phyloP scores from a whole-genome alignment of 2,888 invertebrate genomes.

The Drosophila leonis region DNA sequence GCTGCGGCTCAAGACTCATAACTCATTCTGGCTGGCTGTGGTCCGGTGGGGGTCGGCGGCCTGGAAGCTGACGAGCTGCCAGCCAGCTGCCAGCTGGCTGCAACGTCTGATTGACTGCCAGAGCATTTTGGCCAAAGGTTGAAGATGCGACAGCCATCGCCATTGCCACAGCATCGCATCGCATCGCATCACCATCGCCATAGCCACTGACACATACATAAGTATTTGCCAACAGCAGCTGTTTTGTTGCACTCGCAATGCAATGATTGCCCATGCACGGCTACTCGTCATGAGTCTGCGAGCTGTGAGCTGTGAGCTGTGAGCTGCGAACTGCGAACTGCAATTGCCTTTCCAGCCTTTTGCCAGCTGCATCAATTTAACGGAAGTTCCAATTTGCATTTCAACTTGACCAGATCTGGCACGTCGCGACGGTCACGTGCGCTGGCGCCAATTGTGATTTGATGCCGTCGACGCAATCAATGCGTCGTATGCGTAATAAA shows the following conservation, averaged over 20 bases:
- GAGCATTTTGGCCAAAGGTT: slow-evolving; percentile 17
- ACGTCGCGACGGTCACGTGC: slow-evolving; percentile 58
- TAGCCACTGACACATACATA: not conserved
- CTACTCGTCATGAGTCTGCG: slow-evolving; percentile 52
- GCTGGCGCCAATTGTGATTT: slow-evolving; percentile 72
- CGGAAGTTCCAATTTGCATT: slow-evolving; percentile 80
- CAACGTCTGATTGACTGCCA: slow-evolving; percentile 72
- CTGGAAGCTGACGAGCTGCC: slow-evolving; percentile 22
- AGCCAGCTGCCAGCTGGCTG: slow-evolving; percentile 51
- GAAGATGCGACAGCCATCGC: slow-evolving; percentile 16
- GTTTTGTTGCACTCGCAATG: slow-evolving; percentile 17
- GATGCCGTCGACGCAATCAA: slow-evolving; percentile 55
- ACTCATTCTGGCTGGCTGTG: slow-evolving; percentile 48
- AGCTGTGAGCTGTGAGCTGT: not conserved
- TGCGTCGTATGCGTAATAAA: slow-evolving; percentile 69
- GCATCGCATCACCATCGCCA: slow-evolving; percentile 9
- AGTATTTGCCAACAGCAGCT: slow-evolving; percentile 12
- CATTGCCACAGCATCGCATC: not conserved
- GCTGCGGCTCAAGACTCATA: slow-evolving; percentile 44
- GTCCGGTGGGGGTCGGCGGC: not conserved
- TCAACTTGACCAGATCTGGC: slow-evolving; percentile 68
- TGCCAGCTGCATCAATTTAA: slow-evolving; percentile 75
- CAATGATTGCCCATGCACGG: slow-evolving; percentile 42
- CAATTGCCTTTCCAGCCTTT: slow-evolving; percentile 12
- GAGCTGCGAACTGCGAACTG: not conserved